A percentile compares a stretch with the other conserved stretches of the same genome.
phyloP scores from a whole-genome alignment of 2,888 invertebrate species.

The Acronicta leporina region DNA sequence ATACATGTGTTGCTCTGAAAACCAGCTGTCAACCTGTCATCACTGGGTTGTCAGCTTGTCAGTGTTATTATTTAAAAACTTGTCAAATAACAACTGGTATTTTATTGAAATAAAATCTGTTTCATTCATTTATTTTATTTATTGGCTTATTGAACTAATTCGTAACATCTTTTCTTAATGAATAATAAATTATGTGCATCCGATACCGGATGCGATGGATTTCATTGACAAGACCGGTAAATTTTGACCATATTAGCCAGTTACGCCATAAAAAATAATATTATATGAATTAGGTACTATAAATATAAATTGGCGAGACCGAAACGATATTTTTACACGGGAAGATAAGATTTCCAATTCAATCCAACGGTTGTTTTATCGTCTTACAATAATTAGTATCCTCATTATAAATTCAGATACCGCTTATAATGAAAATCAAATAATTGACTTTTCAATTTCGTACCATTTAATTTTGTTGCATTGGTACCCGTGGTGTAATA shows the following conservation, averaged over 20 bases:
- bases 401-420: constrained; percentile 44
- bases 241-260: constrained; percentile 37
- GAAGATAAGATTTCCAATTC: constrained; percentile 33
- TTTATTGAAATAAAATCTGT: constrained; percentile 44
- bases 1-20: constrained; percentile 31
- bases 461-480: constrained; percentile 61
- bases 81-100: constrained; percentile 31
- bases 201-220: constrained; percentile 41
- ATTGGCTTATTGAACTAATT: constrained; percentile 38
- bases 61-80: constrained; percentile 46
- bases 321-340: constrained; percentile 34
- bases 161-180: constrained; percentile 38
- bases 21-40: constrained; percentile 52
- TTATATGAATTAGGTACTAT: constrained; percentile 47
- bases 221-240: constrained; percentile 28
- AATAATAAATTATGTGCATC: constrained; percentile 34
- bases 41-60: constrained; percentile 19
- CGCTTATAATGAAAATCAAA: constrained; percentile 56
- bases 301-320: constrained; percentile 36
- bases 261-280: constrained; percentile 40
- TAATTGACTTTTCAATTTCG: constrained; percentile 72
- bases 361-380: constrained; percentile 45
- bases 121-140: constrained; percentile 47
- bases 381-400: constrained; percentile 46
- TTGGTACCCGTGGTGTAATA: constrained; percentile 81